Evolutionary conservation across 2,113 vertebrate species (phyloP).

Genomic region (Ammospiza nelsoni): DNA sequence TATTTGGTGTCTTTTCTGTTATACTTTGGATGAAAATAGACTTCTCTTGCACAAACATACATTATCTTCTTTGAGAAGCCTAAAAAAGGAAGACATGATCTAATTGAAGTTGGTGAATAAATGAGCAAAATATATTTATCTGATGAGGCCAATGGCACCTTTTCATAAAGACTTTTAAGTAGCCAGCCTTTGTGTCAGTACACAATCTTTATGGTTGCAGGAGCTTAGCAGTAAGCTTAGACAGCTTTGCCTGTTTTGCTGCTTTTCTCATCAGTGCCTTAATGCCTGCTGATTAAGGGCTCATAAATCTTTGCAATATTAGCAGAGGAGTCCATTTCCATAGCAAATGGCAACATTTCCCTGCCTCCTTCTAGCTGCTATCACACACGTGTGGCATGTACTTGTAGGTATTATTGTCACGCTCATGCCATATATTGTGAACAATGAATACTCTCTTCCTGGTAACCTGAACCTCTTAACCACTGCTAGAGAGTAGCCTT

Average conservation of each 20-base stretch:
- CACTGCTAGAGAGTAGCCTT: constrained; percentile 25
- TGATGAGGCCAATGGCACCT: neutral
- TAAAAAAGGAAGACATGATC: neutral
- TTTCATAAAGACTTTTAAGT: constrained; percentile 1
- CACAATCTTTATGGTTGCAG: neutral
- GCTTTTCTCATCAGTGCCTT: constrained; percentile 56
- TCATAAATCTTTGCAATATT: constrained; percentile 61
- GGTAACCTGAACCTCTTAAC: constrained; percentile 24
- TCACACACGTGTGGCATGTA: neutral
- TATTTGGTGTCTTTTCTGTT: neutral
- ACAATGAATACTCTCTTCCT: neutral
- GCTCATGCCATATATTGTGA: neutral
- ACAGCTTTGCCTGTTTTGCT: constrained; percentile 24
- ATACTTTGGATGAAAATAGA: neutral
- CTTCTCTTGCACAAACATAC: neutral
- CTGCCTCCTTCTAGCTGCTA: constrained; percentile 4
- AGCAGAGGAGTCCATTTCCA: neutral
- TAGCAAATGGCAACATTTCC: neutral
- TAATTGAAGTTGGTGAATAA: neutral
- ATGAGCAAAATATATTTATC: neutral
- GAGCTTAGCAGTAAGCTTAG: constrained; percentile 22
- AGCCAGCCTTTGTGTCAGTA: neutral
- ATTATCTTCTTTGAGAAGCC: neutral
- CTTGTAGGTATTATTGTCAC: neutral
- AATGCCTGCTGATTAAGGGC: constrained; percentile 26